Base-by-base conservation (phyloP, 2,113 vertebrate species). In the Ascaphus truei region DNA sequence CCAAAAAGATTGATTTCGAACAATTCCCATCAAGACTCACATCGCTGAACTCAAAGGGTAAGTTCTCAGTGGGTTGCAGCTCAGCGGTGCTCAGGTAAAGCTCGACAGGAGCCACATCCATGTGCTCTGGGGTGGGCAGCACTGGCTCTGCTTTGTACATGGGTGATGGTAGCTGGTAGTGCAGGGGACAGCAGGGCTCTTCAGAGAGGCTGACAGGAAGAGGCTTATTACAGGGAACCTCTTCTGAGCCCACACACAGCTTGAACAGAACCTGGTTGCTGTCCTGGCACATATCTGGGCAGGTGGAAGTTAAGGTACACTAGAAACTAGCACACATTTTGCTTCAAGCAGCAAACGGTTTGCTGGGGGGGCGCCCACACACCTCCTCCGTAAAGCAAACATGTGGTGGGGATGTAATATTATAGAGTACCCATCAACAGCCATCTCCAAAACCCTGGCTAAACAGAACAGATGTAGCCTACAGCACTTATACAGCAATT, bases 1-100 rank as follows among this genome's bases (percentile, higher is more conserved):
- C 5, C 5, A 34, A 34, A 7, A 8, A 34, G 11, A 34, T 34
- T 7, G 11, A 33, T 11, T 6, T 11, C 31, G 5, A 43, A 12
- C 4, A 10, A 3, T 12, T 3, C 4, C 3, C 7, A 7, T 3
- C 3, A 50, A 68, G 39, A 92, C 95, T 79, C 86, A 99, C 96
- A 13, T 99, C 96, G 3, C 95, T 99, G 89, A 99, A 96, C 78
- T 99, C 96, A 76, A 98, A 82, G 2, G 96, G 96, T 33, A 99
- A 84, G 60, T 88, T 98, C 85, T 99, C 96, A 0, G 92, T 94
- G 79, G 96, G 96, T 85, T 98, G 95, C n/a, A 99, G 93, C 83
- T 98, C 96, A 0, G 96, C 96, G 0, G 94, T 91, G 1, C 96
- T 99, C 83, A 98, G 80, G 83, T 98, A 99, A 75, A 98, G 90